Evolutionary conservation across 92 coral and sea anemone genomes (phyloP).

Genomic region (Desmophyllum pertusum): DNA sequence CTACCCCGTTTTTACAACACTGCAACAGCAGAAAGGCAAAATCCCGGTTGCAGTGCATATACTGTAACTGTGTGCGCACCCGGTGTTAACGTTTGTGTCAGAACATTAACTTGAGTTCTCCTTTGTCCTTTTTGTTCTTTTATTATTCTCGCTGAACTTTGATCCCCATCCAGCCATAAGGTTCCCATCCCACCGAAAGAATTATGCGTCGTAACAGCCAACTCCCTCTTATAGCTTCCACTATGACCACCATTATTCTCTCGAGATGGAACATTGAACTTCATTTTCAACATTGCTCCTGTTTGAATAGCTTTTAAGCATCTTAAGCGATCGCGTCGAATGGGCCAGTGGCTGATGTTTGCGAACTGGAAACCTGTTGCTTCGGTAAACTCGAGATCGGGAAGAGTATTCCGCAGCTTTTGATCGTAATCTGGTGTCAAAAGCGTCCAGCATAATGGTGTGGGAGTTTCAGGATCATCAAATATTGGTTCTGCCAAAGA

Average conservation of each 20-base stretch:
- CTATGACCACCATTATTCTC: conserved; percentile 19
- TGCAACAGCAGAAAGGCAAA: conserved; percentile 92
- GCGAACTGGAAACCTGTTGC: conserved; percentile 82
- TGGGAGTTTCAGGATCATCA: conserved; percentile 70
- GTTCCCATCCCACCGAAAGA: conserved; percentile 86
- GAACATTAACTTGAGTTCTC: conserved; percentile 73
- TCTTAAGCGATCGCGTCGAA: conserved; percentile 89
- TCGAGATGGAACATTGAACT: conserved; percentile 61
- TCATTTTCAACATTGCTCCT: conserved; percentile 75
- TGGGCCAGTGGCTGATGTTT: conserved; percentile 89
- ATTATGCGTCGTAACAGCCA: conserved; percentile 86
- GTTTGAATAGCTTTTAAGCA: conserved; percentile 80
- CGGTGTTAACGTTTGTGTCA: conserved; percentile 63
- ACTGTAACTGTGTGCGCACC: conserved; percentile 84
- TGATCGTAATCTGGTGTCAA: conserved; percentile 82
- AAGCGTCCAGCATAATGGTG: conserved; percentile 95
- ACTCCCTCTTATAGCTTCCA: conserved; percentile 50
- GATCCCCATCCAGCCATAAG: conserved; percentile 79
- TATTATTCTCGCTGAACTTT: conserved; percentile 43
- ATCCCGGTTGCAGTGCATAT: conserved; percentile 70
- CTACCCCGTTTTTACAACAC: conserved; percentile 63
- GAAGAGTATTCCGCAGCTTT: conserved; percentile 68
- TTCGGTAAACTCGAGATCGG: conserved; percentile 69
- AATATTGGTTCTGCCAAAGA: conserved; percentile 76
- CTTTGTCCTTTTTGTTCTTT: conserved; percentile 72